Conservation (phyloP, 2,797 vertebrate species). For the Erpetoichthys calabaricus region DNA sequence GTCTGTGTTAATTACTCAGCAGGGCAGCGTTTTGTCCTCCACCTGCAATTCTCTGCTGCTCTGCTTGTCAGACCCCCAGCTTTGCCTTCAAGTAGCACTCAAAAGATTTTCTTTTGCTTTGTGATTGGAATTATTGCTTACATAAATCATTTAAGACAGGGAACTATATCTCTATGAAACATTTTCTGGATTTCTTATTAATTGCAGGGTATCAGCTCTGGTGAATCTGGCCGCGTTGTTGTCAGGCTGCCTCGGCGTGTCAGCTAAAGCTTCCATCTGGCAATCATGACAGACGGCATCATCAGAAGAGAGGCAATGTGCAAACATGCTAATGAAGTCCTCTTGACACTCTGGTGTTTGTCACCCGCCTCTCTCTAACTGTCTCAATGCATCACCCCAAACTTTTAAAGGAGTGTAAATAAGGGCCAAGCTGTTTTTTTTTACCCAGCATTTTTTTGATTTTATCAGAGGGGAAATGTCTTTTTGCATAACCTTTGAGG, state of each 20-base stretch:
- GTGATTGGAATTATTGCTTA: not conserved
- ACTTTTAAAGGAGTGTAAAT: not conserved
- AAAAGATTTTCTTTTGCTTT: not conserved
- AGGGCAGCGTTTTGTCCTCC: not conserved
- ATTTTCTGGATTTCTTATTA: not conserved
- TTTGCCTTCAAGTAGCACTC: not conserved
- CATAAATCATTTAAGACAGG: not conserved
- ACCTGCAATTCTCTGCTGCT: not conserved
- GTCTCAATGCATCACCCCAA: too few relatives aligned
- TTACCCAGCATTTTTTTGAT: not conserved
- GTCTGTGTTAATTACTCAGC: not conserved
- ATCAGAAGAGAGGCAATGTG: slow-evolving; percentile 1
- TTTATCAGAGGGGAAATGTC: too few relatives aligned
- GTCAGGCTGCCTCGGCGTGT: not conserved
- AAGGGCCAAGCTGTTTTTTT: not conserved
- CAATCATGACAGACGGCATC: not conserved
- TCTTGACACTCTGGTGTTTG: not conserved
- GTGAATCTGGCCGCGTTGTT: not conserved
- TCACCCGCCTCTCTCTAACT: too few relatives aligned
- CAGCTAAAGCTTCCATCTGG: slow-evolving; percentile 6
- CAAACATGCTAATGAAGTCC: slow-evolving; percentile 2
- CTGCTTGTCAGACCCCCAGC: not conserved
- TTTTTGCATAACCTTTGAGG: too few relatives aligned
- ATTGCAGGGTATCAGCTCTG: not conserved
- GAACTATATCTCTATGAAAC: not conserved